A percentile compares a stretch with the other conserved stretches of the same genome.
Evolutionary conservation across 2,797 vertebrate species (phyloP).

Genomic region (Gymnothorax reevesii): DNA sequence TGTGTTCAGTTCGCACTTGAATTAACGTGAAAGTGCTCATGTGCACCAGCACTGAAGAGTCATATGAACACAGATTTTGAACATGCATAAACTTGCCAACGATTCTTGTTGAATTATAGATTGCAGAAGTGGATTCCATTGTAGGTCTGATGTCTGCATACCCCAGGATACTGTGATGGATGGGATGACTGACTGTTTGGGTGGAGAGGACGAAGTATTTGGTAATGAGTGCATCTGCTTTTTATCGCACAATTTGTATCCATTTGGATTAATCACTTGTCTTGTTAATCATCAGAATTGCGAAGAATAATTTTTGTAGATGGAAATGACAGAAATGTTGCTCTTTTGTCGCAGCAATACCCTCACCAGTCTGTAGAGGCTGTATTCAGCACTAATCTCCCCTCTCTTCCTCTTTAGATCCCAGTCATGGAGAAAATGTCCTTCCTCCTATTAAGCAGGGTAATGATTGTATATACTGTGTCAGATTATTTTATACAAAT

Average conservation of each 20-base stretch:
- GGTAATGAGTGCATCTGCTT: not conserved
- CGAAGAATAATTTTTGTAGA: not conserved
- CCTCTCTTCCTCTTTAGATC: not conserved
- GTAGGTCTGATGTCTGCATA: conserved; percentile 82
- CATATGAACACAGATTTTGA: not conserved
- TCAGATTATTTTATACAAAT: not conserved
- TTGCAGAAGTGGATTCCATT: conserved; percentile 74
- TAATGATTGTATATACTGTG: not conserved
- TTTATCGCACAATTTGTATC: not conserved
- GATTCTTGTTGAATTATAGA: conserved; percentile 60
- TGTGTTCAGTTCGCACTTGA: not conserved
- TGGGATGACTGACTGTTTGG: conserved; percentile 81
- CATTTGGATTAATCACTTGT: not conserved
- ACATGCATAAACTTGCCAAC: not conserved
- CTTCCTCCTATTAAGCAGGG: not conserved
- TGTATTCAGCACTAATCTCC: not conserved
- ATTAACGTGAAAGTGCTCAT: not conserved
- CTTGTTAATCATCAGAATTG: not conserved
- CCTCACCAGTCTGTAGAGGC: not conserved
- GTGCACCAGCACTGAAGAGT: not conserved
- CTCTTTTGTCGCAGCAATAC: not conserved
- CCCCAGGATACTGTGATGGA: conserved; percentile 59
- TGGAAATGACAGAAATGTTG: not conserved
- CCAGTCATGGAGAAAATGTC: not conserved
- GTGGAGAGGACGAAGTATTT: conserved; percentile 78